phyloP scores from a whole-genome alignment of 2,113 vertebrate genomes.

The Carollia perspicillata region DNA sequence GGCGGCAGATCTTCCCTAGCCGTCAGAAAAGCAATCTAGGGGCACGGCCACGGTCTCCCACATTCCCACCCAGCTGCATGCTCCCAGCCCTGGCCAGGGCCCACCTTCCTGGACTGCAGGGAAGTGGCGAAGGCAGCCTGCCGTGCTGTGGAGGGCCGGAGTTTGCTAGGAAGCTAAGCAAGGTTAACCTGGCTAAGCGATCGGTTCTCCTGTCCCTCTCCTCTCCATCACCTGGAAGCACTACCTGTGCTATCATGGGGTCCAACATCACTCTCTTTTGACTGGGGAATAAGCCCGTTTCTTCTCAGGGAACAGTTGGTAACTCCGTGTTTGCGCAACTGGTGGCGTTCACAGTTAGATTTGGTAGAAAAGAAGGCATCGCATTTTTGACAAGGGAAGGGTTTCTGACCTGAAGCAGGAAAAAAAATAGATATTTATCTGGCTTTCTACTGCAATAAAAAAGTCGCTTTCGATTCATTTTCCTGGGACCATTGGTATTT shows the following conservation, averaged over 20 bases:
- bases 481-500: background rate
- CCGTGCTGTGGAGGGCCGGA: background rate
- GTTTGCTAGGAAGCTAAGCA: background rate
- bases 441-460: constrained; percentile 39
- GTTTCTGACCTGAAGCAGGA: constrained; percentile 87
- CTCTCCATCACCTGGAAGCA: constrained; percentile 47
- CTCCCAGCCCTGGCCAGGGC: background rate
- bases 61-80: background rate
- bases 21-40: background rate
- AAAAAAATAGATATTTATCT: constrained; percentile 71
- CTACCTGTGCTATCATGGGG: constrained; percentile 84
- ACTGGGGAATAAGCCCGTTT: constrained; percentile 81
- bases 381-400: constrained; percentile 88
- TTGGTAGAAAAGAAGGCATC: constrained; percentile 91
- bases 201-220: background rate
- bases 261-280: constrained; percentile 82
- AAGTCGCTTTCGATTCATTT: constrained; percentile 47
- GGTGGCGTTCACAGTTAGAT: constrained; percentile 92
- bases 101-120: background rate
- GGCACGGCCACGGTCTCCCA: background rate
- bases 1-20: background rate
- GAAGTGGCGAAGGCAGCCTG: background rate
- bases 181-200: background rate
- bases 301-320: constrained; percentile 85
- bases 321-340: constrained; percentile 88